Evolutionary conservation across 1,140 invertebrate genomes (phyloP).

Genomic region (Drosophila suzukii): DNA sequence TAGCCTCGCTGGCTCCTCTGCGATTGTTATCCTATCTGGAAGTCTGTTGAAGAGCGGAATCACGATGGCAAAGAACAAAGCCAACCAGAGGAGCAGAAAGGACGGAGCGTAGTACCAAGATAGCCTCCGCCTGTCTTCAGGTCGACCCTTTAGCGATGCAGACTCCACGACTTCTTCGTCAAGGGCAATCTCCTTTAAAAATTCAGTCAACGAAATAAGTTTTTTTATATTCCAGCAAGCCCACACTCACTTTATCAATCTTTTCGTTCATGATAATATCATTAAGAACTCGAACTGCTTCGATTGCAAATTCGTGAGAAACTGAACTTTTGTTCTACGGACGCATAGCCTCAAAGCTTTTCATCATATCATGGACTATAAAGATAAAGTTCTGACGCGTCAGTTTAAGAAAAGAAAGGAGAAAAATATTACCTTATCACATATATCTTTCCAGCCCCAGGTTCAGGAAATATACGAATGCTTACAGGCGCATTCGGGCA

Average conservation of each 20-base stretch:
- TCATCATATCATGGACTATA: neutral
- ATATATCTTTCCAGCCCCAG: neutral
- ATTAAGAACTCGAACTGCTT: neutral
- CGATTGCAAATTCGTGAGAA: neutral
- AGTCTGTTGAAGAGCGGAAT: conserved; percentile 59
- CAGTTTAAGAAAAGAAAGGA: too few species aligned
- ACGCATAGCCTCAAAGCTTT: neutral
- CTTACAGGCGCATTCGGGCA: too few species aligned
- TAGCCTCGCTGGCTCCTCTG: conserved; percentile 26
- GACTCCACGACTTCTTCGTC: neutral
- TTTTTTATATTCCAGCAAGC: too few species aligned
- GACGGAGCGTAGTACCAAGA: conserved; percentile 65
- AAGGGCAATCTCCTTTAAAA: neutral
- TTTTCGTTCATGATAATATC: neutral
- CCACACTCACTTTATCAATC: conserved; percentile 11
- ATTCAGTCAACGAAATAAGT: neutral
- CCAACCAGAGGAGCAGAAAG: conserved; percentile 66
- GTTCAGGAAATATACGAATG: neutral
- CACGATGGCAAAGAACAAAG: conserved; percentile 64
- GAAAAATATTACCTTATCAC: neutral
- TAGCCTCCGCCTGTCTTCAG: neutral
- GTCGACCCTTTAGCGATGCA: neutral
- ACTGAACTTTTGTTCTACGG: conserved; percentile 3
- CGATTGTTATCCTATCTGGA: conserved; percentile 51
- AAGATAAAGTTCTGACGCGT: conserved; percentile 3